Base-by-base conservation (phyloP, 2,113 vertebrate species). In the Cyprinodon tularosa region DNA sequence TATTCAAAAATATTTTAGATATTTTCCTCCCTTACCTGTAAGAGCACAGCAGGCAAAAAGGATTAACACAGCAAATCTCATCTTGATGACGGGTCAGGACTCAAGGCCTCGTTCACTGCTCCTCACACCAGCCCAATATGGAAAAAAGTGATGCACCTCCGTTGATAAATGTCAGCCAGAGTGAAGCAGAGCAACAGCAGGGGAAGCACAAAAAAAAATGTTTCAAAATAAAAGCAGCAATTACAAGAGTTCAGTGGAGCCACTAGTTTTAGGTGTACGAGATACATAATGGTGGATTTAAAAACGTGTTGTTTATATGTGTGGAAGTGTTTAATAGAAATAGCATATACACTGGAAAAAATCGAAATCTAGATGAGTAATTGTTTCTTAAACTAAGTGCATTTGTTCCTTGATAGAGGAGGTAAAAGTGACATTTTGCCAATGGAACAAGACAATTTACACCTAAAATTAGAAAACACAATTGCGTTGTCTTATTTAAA, bases 31-130 rank as follows among this genome's bases (percentile, higher is more conserved):
- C 72, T 70, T 61, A 80, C 78, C 78, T 40, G 72, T 60, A 37
- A 80, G 48, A 68, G 71, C 71, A 38, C 66, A 60, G 66, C 71
- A 70, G 42, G 62, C 67, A 3, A 70, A 17, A n/a, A 74, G 47
- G 66, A 69, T 63, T 36, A 80, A 37, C 37, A 22, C 48, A n/a
- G 8, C 15, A 15, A n/a, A 22, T 42, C 4, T 80, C 71, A 48
- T 14, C 78, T 74, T 80, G 78, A 37, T 80, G 66, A 22, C 50
- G 39, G 29, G 8, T 47, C 12, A 29, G 2, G n/a, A 29, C 37
- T 42, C 4, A 7, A n/a, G 2, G n/a, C 8, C 7, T n/a, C 14
- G 37, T 15, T 65, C n/a, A 17, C 61, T 39, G 44, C 38, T 65
- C 37, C 20, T 22, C 38, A 22, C 47, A 4, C n/a, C 13, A 29